These are phyloP conservation scores for Trachelus iudaicus DNA, from an alignment of 2,888 invertebrate species.

Conservation along the genomic window DNA sequence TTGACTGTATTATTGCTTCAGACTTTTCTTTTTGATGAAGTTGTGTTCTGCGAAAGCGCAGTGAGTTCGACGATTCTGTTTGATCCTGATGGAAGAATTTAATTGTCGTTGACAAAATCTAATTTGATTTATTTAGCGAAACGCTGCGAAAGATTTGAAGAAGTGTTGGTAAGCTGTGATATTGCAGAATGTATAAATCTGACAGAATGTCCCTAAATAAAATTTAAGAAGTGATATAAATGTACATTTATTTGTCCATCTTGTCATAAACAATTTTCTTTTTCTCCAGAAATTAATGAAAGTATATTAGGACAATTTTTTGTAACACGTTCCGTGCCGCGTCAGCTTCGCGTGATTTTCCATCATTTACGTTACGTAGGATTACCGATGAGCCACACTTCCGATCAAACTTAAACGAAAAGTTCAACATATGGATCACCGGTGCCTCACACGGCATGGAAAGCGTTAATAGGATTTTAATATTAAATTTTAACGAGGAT, in stretches of 20 bases:
- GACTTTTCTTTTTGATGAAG: not conserved
- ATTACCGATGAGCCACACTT: no score
- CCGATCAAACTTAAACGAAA: no score
- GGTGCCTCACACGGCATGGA: not conserved
- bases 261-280: not conserved
- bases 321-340: not conserved
- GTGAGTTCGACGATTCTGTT: not conserved
- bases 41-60: not conserved
- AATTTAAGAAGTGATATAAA: conserved; percentile 16
- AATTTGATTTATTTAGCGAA: not conserved
- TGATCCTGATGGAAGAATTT: not conserved
- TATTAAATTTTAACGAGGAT: not conserved
- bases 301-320: not conserved
- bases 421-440: no score
- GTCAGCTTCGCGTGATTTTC: not conserved
- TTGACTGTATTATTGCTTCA: not conserved
- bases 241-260: not conserved
- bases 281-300: not conserved
- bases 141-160: not conserved
- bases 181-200: conserved; percentile 51
- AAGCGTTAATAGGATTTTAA: not conserved
- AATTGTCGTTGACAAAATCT: not conserved
- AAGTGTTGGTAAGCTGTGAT: conserved; percentile 59
- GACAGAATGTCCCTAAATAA: conserved; percentile 42
- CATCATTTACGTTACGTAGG: not conserved